Evolutionary conservation across 2,888 invertebrate species (phyloP), one percentile per base, ranked within the genome.

Genomic region (Osmoderma eremita): DNA sequence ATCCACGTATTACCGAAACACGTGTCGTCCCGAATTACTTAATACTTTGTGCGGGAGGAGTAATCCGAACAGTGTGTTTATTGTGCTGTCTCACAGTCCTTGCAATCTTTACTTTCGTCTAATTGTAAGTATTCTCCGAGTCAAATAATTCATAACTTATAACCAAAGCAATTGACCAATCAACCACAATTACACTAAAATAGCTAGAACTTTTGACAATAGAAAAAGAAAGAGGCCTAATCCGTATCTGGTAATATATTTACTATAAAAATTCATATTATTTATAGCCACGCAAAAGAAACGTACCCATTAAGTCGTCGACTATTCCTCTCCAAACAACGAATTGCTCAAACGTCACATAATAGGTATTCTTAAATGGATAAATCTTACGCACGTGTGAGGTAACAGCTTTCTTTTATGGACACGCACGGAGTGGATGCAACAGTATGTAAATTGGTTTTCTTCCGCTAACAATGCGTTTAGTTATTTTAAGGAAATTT

Each of bases 381-480:
- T 61, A 61, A 42, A 61, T 61, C 58, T 36, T 36, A 45, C 45
- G 45, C 58, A 61, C 58, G 58, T 48, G 58, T 18, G 42, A 45
- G 58, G 24, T 58, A 58, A 45, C 42, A 42, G 58, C 58, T 58
- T 58, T 45, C 58, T 45, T 61, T 36, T 45, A 45, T 24, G 36
- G 30, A 22, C 24, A 24, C 30, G 45, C 36, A 17, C 30, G 17
- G 45, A 61, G n/a, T 45, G 45, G 45, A 45, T 58, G 42, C 45
- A 24, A 30, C 42, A 30, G 58, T 48, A 61, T 61, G 58, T 61
- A 61, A 61, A 61, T 61, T 61, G 36, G 45, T 22, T 24, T 61
- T 48, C 58, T 30, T 45, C 24, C 24, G 24, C 45, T 61, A 61
- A 61, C 58, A 61, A 61, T 61, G 30, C 58, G 30, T 30, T 61